Evolutionary conservation across 2,113 vertebrate genomes (phyloP).

Genomic region (Semicossyphus pulcher): DNA sequence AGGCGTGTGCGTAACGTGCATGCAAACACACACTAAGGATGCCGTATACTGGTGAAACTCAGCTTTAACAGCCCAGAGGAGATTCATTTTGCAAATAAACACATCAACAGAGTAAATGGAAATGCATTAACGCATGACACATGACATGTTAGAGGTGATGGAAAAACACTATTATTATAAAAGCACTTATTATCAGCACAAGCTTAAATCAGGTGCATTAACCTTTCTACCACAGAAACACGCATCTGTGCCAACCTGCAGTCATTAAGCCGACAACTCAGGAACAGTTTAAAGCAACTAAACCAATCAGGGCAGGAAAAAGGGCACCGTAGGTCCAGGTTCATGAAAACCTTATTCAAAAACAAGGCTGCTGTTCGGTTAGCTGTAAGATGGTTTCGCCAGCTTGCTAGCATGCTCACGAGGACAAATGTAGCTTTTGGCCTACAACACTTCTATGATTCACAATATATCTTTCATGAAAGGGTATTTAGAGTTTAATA

Average conservation of each 20-base stretch:
- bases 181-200: slow-evolving; percentile 46
- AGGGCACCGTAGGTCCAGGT: not conserved
- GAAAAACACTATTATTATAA: slow-evolving; percentile 32
- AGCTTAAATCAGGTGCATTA: slow-evolving; percentile 50
- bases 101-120: slow-evolving; percentile 28
- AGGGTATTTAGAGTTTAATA: not conserved
- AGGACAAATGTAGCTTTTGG: not conserved
- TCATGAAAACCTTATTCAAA: slow-evolving; percentile 9
- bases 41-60: not conserved
- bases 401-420: slow-evolving; percentile 6
- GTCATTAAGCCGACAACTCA: slow-evolving; percentile 39
- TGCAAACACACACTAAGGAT: not conserved
- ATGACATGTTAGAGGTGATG: slow-evolving; percentile 39
- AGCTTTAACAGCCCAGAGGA: slow-evolving; percentile 8
- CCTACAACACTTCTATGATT: not conserved
- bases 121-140: slow-evolving; percentile 38
- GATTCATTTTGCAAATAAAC: slow-evolving; percentile 36
- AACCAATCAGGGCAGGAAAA: slow-evolving; percentile 24
- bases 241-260: slow-evolving; percentile 26
- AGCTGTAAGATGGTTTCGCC: no score
- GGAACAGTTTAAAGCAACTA: slow-evolving; percentile 12
- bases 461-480: no score
- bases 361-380: not conserved
- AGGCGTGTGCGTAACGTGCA: slow-evolving; percentile 1
- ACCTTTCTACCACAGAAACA: slow-evolving; percentile 52